These are phyloP conservation scores for Loripinus fragilis DNA, from an alignment of 2,888 invertebrate species.

Conservation along the genomic window DNA sequence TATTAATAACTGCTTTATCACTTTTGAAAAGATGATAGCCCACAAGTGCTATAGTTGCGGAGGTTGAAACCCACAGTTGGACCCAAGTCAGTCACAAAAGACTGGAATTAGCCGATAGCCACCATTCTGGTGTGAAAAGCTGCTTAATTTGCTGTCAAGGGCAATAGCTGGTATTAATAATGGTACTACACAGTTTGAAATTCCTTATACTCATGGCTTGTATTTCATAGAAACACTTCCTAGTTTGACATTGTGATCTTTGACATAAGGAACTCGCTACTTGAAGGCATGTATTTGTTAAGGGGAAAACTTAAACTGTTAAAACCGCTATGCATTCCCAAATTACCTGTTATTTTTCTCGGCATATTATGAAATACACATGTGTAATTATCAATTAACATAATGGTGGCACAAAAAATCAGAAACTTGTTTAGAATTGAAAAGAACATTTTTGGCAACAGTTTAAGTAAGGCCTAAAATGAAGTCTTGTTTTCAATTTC, in stretches of 20 bases:
- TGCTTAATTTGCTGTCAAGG: slow-evolving; percentile 12
- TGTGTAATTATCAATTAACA: too few species aligned
- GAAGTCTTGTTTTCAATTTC: too few species aligned
- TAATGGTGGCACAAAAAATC: too few species aligned
- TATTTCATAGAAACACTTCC: slow-evolving; percentile 19
- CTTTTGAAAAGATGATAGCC: slow-evolving; percentile 67
- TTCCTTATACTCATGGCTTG: slow-evolving; percentile 21
- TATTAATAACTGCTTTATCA: slow-evolving; percentile 55
- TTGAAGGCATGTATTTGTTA: background rate
- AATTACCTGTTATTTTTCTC: too few species aligned
- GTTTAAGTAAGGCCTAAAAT: too few species aligned
- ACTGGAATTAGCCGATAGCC: slow-evolving; percentile 46
- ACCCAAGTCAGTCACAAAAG: slow-evolving; percentile 43
- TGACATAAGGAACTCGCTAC: background rate
- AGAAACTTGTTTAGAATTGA: too few species aligned
- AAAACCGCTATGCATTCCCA: too few species aligned
- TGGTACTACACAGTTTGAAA: slow-evolving; percentile 21
- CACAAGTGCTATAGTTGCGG: slow-evolving; percentile 62
- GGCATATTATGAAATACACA: too few species aligned
- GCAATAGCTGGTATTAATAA: slow-evolving; percentile 11
- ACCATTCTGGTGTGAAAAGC: slow-evolving; percentile 36
- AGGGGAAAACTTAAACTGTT: too few species aligned
- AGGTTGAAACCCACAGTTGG: slow-evolving; percentile 58
- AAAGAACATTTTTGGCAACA: too few species aligned
- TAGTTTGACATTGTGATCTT: slow-evolving; percentile 15